Base-by-base conservation (phyloP, 1,140 invertebrate genomes). In the Brachystomella parvula region DNA sequence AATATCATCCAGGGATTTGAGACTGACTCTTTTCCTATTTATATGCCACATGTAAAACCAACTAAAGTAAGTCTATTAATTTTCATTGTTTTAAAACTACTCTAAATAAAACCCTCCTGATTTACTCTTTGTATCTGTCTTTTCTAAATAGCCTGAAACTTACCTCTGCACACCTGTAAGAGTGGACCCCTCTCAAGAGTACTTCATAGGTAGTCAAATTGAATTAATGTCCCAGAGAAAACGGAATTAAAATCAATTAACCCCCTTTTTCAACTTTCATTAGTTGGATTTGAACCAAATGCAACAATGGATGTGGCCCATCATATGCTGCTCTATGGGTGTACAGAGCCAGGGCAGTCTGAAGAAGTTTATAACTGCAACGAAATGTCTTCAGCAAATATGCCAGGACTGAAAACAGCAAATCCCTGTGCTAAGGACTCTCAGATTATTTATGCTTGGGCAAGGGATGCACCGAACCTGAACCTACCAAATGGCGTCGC, bases 241-340 rank as follows among this genome's bases (percentile, higher is more conserved):
- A 6, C 26, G 19, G 30, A 39, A 30, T 33, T 29, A 24, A 19
- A 26, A 39, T 62, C 15, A 19, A n/a, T 12, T 39, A 12, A 26
- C 21, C 15, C 24, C 29, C 24, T 53, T 44, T 63, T 67, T 19
- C 49, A 64, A 12, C 31, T 57, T 47, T 47, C 15, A 28, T 49
- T 47, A 53, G 91, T 92, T 75, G 92, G 89, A 65, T 98, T 96
- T 79, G 84, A 92, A 77, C 94, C 96, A 3, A 93, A 96, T 77
- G 92, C 93, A 1, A 88, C 89, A 1, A 92, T 89, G 86, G 79
- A 88, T 71, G 89, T 87, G 1, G 91, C 92, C 12, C 96, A 99
- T 81, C 96, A 99, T 77, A 97, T 98, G 84, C 80, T 98, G 65
- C 78, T 99, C 0, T 98, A 96, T 79, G 96, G 95, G 15, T 99